A percentile compares a stretch with the other conserved stretches of the same genome.
These are phyloP conservation scores for Erebia palarica DNA, from an alignment of 2,888 invertebrate genomes.

Conservation along the genomic window DNA sequence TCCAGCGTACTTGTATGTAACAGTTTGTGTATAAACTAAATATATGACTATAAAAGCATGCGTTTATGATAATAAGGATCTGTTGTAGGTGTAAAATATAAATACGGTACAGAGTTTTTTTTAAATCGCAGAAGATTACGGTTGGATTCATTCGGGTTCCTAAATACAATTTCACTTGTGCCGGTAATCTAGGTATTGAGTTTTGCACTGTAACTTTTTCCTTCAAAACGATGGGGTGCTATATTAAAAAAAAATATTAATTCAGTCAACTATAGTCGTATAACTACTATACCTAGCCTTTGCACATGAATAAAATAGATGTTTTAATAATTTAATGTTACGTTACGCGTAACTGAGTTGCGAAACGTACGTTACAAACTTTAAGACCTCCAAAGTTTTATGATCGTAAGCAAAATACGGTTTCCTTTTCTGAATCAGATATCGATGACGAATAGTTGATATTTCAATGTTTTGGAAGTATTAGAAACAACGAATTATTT, in stretches of 20 bases:
- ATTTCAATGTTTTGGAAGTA: background rate
- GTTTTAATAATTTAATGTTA: too few species aligned
- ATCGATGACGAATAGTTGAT: background rate
- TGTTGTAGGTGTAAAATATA: background rate
- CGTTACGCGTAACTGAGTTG: too few species aligned
- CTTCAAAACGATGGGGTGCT: background rate
- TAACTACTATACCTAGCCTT: too few species aligned
- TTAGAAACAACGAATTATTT: conserved; percentile 2
- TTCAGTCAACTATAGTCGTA: too few species aligned
- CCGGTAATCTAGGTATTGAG: background rate
- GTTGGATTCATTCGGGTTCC: background rate
- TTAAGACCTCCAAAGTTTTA: too few species aligned
- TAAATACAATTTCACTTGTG: background rate
- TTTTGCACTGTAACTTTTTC: background rate
- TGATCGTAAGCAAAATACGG: too few species aligned
- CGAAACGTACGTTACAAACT: too few species aligned
- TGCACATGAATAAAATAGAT: too few species aligned
- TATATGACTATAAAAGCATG: too few species aligned
- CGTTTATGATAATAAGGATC: background rate
- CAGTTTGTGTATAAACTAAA: too few species aligned
- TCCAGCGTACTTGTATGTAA: too few species aligned
- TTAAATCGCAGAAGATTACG: background rate
- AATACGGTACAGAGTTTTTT: background rate
- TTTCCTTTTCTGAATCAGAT: background rate
- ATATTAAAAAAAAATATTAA: background rate